Conservation (phyloP, 2,113 vertebrate genomes). For the Pholis gunnellus region DNA sequence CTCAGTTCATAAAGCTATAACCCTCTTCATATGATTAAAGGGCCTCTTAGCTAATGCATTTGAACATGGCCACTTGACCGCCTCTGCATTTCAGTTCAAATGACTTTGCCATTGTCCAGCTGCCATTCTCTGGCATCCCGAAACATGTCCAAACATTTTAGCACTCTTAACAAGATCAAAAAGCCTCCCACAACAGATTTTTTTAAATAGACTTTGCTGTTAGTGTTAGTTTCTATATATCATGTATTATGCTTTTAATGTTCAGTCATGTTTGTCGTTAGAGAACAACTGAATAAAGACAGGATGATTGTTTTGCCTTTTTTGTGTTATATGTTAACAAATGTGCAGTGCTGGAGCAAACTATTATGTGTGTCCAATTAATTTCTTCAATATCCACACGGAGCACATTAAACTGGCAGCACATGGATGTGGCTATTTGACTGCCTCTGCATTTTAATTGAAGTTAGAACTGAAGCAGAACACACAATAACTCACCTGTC, state of each 20-base stretch:
- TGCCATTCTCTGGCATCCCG: background rate
- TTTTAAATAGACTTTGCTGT: background rate
- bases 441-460: constrained; percentile 29
- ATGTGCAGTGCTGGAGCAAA: background rate
- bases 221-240: background rate
- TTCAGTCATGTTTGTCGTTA: background rate
- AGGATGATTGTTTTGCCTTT: background rate
- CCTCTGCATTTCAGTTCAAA: constrained; percentile 42
- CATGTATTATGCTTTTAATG: background rate
- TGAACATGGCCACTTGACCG: constrained; percentile 33
- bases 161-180: background rate
- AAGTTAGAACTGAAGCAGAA: constrained; percentile 24
- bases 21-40: constrained; percentile 19
- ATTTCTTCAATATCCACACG: background rate
- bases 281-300: background rate
- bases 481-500: constrained; percentile 13
- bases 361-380: background rate
- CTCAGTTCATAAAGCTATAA: background rate
- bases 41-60: constrained; percentile 30
- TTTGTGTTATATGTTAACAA: background rate
- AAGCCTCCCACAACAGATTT: background rate
- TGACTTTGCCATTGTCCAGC: constrained; percentile 1
- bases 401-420: constrained; percentile 1
- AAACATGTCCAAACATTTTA: constrained; percentile 14
- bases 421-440: constrained; percentile 17